Base-by-base conservation (phyloP, 2,888 invertebrate species). In the Elysia crispata region DNA sequence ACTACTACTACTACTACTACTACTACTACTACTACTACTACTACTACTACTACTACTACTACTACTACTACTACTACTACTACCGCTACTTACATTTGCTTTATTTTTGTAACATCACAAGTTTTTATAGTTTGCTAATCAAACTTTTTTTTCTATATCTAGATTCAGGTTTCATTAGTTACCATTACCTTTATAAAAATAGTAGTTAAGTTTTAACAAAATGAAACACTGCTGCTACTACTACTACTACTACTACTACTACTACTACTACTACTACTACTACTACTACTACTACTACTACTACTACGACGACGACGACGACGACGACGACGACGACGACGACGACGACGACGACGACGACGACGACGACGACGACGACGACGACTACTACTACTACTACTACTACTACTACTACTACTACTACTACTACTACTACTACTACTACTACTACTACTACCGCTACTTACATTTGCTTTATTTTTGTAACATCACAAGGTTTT, bases 1-100 rank as follows among this genome's bases (percentile, higher is more conserved):
- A 18, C 77, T 77, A n/a, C 54, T 66, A 28, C 50, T 60, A 20
- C 30, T 54, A 28, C 77, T 57, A 18, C 54, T 77, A 20, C 76
- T 57, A 30, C 50, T 1, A 20, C 54, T 57, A 75, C 77, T 78
- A 25, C 25, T 23, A 23, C 49, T 1, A 20, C 77, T 79, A 25
- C 54, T 50, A 8, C 60, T 49, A 0, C 54, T 49, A 15, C 49
- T 60, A 25, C 54, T 23, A 1, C 77, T 64, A 28, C 31, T 30
- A 15, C 64, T 62, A 77, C 31, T 30, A 20, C 3, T 5, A 20
- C 31, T 11, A 3, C n/a, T 0, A 18, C 50, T 23, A 25, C 54
- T 31, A n/a, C 64, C 41, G 0, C 23, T 23, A 0, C 33, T 50
- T 3, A 0, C 49, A 11, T 30, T 15, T 50, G 11, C 11, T 6